Evolutionary conservation across 2,888 invertebrate species (phyloP).

Genomic region (Tipula unca): DNA sequence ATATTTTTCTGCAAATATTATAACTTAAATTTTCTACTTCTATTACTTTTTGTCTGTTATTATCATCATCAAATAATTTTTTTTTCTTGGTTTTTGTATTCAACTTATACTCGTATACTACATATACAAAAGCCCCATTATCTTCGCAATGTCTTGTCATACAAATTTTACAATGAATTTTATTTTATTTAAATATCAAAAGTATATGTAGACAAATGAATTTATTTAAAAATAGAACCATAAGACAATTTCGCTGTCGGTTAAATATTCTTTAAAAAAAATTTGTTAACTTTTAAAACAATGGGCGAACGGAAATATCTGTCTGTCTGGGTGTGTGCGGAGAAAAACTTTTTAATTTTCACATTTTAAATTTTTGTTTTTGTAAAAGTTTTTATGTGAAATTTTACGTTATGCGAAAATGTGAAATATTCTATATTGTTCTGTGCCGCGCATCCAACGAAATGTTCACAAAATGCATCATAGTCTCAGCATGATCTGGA

Average conservation of each 20-base stretch:
- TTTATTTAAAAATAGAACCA: not conserved
- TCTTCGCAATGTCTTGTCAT: not conserved
- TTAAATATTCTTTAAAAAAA: not conserved
- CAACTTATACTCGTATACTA: too few relatives aligned
- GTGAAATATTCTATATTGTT: too few relatives aligned
- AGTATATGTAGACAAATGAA: not conserved
- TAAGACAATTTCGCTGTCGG: not conserved
- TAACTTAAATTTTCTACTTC: not conserved
- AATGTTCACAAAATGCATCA: too few relatives aligned
- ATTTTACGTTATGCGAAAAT: too few relatives aligned
- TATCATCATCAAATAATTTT: not conserved
- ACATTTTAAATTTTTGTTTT: too few relatives aligned
- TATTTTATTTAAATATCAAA: not conserved
- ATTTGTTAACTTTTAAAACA: not conserved
- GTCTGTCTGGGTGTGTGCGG: too few relatives aligned
- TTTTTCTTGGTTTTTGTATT: not conserved
- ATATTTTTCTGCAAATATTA: not conserved
- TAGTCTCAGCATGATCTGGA: too few relatives aligned
- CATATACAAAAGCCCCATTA: not conserved
- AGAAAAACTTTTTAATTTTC: too few relatives aligned
- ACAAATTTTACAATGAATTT: not conserved
- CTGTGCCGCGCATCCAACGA: too few relatives aligned
- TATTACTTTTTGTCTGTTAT: not conserved
- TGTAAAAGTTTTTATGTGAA: too few relatives aligned
- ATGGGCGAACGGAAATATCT: too few relatives aligned